Conservation (phyloP, 2,113 vertebrate species). For the Hylia prasina region DNA sequence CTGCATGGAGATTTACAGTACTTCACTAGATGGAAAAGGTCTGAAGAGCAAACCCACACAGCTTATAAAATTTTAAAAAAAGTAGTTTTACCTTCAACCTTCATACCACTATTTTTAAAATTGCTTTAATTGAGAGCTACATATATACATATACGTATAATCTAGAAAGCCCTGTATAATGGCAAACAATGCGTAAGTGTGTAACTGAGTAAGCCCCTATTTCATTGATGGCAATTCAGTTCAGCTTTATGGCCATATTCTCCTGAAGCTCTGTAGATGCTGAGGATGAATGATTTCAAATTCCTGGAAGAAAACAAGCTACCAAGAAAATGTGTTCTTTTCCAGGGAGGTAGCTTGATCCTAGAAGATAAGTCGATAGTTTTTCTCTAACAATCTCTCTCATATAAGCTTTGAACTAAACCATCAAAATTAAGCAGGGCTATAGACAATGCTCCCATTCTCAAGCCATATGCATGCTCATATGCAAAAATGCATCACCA, state of each 20-base stretch:
- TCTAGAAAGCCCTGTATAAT: background rate
- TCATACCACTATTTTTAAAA: background rate
- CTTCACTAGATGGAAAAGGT: background rate
- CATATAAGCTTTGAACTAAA: background rate
- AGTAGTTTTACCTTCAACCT: background rate
- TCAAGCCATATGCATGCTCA: background rate
- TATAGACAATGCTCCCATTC: slow-evolving; percentile 5
- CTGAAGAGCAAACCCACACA: background rate
- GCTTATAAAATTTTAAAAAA: background rate
- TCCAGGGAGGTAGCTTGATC: background rate
- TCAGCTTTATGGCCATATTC: background rate
- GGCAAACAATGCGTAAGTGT: background rate
- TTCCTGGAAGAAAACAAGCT: background rate
- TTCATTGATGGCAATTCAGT: background rate
- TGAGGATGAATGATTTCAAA: background rate
- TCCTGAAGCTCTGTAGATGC: background rate
- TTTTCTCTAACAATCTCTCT: background rate
- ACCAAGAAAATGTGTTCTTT: background rate
- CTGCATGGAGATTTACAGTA: background rate
- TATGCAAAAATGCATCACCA: slow-evolving; percentile 22
- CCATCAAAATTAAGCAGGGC: background rate
- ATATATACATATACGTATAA: background rate
- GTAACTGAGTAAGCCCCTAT: background rate
- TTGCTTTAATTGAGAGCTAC: background rate
- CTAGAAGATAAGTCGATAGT: background rate